A percentile compares a stretch with the other conserved stretches of the same genome.
These are phyloP conservation scores for Stenodema calcarata DNA, from an alignment of 2,888 invertebrate genomes.

Conservation along the genomic window DNA sequence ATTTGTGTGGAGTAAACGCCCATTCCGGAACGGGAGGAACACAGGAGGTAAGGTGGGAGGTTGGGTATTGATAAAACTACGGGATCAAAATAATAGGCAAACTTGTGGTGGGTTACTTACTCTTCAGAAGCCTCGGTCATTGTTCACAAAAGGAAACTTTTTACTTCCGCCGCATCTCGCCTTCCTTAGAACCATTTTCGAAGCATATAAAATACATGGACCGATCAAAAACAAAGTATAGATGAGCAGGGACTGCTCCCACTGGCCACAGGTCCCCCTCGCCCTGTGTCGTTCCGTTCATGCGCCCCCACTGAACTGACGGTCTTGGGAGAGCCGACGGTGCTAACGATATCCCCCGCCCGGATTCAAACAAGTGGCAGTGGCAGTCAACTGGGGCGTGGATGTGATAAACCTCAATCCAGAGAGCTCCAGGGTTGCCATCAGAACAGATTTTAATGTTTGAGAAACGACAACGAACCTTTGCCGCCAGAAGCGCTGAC, in stretches of 20 bases:
- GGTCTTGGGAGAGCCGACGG: neutral
- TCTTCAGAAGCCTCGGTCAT: constrained; percentile 92
- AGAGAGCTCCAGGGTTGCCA: too few species aligned
- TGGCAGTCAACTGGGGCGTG: neutral
- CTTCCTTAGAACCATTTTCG: constrained; percentile 84
- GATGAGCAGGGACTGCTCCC: constrained; percentile 43
- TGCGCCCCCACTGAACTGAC: constrained; percentile 17
- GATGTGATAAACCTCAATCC: too few species aligned
- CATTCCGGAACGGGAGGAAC: constrained; percentile 47
- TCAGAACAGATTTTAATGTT: too few species aligned
- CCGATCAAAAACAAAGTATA: constrained; percentile 46
- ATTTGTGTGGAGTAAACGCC: constrained; percentile 50
- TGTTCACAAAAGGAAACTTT: constrained; percentile 82
- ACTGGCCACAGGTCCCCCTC: constrained; percentile 26
- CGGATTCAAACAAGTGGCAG: constrained; percentile 1
- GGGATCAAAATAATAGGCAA: constrained; percentile 4
- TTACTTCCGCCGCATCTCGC: constrained; percentile 83
- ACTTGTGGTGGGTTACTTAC: constrained; percentile 68
- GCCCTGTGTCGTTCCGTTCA: constrained; percentile 14
- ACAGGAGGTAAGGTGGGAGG: constrained; percentile 25
- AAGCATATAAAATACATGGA: constrained; percentile 65
- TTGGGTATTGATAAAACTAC: constrained; percentile 44
- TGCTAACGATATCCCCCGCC: constrained; percentile 3
- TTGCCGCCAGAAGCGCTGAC: too few species aligned
- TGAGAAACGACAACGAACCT: too few species aligned